These are phyloP conservation scores for Saccopteryx leptura DNA, from an alignment of 2,113 vertebrate genomes.

Conservation along the genomic window DNA sequence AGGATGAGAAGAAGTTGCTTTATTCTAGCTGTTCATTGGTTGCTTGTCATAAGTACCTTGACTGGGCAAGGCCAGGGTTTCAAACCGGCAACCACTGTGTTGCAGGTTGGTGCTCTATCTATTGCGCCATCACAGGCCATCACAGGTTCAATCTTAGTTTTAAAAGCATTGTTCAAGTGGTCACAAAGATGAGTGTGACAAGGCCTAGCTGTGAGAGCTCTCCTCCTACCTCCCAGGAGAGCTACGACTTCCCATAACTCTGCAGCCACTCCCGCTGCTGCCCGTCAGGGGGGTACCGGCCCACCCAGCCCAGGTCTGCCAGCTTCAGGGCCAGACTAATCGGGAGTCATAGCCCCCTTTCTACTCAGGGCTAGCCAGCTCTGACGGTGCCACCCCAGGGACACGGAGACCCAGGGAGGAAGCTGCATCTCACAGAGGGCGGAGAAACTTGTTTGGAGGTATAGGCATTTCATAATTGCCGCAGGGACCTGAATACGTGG, in stretches of 20 bases:
- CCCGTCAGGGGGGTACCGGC: background rate
- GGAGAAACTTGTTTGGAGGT: background rate
- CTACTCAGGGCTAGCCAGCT: conserved; percentile 33
- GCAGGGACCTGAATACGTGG: background rate
- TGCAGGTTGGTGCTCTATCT: too few relatives aligned
- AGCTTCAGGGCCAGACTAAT: conserved; percentile 80
- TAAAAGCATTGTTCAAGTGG: conserved; percentile 81
- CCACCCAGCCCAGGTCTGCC: conserved; percentile 81
- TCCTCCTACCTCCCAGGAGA: background rate
- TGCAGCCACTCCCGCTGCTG: conserved; percentile 66
- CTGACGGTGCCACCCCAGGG: background rate
- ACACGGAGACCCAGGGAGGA: background rate
- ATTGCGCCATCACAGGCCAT: too few relatives aligned
- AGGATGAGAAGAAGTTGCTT: too few relatives aligned
- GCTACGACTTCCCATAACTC: conserved; percentile 20
- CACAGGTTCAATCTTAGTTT: conserved; percentile 71
- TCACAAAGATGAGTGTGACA: conserved; percentile 73
- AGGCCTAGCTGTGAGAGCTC: conserved; percentile 76
- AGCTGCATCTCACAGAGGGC: background rate
- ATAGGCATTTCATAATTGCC: background rate
- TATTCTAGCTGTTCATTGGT: too few relatives aligned
- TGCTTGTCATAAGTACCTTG: too few relatives aligned
- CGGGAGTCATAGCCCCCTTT: conserved; percentile 71
- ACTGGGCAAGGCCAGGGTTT: too few relatives aligned
- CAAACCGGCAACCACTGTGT: too few relatives aligned